These are phyloP conservation scores for Apoda limacodes DNA, from an alignment of 2,888 invertebrate genomes.

Conservation along the genomic window DNA sequence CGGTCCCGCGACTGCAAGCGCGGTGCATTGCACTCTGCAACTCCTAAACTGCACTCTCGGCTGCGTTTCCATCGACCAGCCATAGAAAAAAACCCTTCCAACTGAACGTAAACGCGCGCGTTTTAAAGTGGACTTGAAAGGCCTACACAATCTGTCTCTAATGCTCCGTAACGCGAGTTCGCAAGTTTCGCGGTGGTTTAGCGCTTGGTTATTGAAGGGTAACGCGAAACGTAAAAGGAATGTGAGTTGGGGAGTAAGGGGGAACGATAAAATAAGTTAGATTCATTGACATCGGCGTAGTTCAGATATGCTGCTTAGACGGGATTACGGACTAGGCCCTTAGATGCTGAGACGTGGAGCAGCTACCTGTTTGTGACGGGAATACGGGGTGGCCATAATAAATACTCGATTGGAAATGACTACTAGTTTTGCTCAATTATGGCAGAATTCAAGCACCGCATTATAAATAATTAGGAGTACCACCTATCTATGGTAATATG, in stretches of 20 bases:
- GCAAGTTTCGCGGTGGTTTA: conserved; percentile 27
- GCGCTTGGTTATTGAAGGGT: conserved; percentile 18
- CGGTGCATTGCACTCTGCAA: conserved; percentile 44
- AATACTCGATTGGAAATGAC: no score
- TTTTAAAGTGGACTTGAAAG: conserved; percentile 22
- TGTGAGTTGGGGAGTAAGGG: conserved; percentile 24
- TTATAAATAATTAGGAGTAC: no score
- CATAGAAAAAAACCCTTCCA: conserved; percentile 25
- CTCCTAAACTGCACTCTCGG: conserved; percentile 29
- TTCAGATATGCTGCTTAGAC: conserved; percentile 45
- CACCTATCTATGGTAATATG: no score
- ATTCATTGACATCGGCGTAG: conserved; percentile 54
- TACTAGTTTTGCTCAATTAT: no score
- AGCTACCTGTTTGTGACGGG: no score
- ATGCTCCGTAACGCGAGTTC: conserved; percentile 26
- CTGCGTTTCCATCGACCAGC: conserved; percentile 26
- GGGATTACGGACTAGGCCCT: conserved; percentile 39
- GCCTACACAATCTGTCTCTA: conserved; percentile 21
- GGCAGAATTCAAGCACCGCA: no score
- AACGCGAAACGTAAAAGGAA: conserved; percentile 28
- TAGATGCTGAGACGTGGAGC: conserved; percentile 13
- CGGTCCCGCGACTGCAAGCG: conserved; percentile 40
- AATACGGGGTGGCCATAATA: conserved; percentile 2
- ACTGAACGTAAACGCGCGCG: conserved; percentile 32
- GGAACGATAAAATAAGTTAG: conserved; percentile 46